Percentiles rank a stretch among this genome's conserved stretches.
phyloP scores from a whole-genome alignment of 2,888 invertebrate genomes.

The Polyploca ridens region DNA sequence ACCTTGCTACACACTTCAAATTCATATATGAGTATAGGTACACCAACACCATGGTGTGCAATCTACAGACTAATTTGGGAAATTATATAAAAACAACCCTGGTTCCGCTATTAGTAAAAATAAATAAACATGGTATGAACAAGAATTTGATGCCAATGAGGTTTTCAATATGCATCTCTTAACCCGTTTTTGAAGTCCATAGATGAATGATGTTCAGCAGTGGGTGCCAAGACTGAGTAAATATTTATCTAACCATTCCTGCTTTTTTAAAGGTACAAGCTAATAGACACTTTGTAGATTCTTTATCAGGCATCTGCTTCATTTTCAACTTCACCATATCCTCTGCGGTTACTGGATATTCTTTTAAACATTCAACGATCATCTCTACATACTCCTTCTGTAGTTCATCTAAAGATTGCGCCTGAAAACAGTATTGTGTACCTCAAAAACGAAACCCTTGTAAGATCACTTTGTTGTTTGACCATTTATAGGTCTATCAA shows the following conservation, averaged over 20 bases:
- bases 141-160: too few species aligned
- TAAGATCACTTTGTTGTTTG: too few species aligned
- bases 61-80: neutral
- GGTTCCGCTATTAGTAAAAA: too few species aligned
- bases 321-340: slow-evolving; percentile 53
- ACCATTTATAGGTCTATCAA: too few species aligned
- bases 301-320: slow-evolving; percentile 56
- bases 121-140: too few species aligned
- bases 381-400: slow-evolving; percentile 51
- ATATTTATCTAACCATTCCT: slow-evolving; percentile 68
- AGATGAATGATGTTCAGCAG: too few species aligned
- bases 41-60: slow-evolving; percentile 18
- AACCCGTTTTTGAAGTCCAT: too few species aligned
- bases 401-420: slow-evolving; percentile 42
- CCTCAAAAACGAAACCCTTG: too few species aligned
- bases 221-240: too few species aligned
- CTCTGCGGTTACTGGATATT: slow-evolving; percentile 42
- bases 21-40: slow-evolving; percentile 18
- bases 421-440: slow-evolving; percentile 29
- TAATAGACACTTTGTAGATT: slow-evolving; percentile 68
- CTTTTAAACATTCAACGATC: slow-evolving; percentile 51
- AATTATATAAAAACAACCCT: neutral
- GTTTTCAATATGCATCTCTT: too few species aligned
- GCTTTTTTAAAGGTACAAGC: slow-evolving; percentile 76
- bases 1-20: slow-evolving; percentile 36